Evolutionary conservation across 2,113 vertebrate genomes (phyloP).

Genomic region (Corydoras sp.): DNA sequence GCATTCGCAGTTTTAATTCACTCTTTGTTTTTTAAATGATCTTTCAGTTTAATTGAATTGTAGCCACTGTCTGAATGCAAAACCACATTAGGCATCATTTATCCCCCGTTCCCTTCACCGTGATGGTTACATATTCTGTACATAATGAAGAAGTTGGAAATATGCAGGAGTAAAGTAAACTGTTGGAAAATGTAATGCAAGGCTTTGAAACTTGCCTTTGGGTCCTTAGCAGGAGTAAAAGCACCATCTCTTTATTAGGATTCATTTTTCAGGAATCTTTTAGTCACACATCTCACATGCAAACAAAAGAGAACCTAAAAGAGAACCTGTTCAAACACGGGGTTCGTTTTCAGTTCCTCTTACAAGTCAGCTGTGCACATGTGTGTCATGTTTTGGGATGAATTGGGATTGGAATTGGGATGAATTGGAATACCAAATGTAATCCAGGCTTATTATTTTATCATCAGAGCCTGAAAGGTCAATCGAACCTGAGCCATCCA

Average conservation of each 20-base stretch:
- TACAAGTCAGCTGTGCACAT: no score
- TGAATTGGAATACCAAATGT: no score
- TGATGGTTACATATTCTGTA: background rate
- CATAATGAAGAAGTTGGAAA: slow-evolving; percentile 16
- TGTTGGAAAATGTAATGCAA: slow-evolving; percentile 7
- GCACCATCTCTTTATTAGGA: slow-evolving; percentile 43
- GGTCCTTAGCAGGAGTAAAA: slow-evolving; percentile 31
- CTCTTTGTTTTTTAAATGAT: slow-evolving; percentile 1
- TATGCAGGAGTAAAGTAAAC: background rate
- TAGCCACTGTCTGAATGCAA: background rate
- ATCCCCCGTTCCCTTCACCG: background rate
- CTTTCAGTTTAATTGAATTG: slow-evolving; percentile 20
- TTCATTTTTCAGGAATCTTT: slow-evolving; percentile 48
- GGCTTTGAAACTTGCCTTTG: slow-evolving; percentile 7
- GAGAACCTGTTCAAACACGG: no score
- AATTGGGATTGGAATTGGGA: no score
- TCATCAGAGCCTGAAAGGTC: no score
- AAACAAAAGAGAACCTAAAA: no score
- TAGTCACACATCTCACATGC: no score
- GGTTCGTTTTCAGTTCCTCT: no score
- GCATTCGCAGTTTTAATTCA: slow-evolving; percentile 20
- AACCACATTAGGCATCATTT: slow-evolving; percentile 5
- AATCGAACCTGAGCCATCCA: no score
- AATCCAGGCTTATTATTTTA: no score
- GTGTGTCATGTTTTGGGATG: no score